Evolutionary conservation across 2,797 vertebrate genomes (phyloP).

Genomic region (Lemur catta): DNA sequence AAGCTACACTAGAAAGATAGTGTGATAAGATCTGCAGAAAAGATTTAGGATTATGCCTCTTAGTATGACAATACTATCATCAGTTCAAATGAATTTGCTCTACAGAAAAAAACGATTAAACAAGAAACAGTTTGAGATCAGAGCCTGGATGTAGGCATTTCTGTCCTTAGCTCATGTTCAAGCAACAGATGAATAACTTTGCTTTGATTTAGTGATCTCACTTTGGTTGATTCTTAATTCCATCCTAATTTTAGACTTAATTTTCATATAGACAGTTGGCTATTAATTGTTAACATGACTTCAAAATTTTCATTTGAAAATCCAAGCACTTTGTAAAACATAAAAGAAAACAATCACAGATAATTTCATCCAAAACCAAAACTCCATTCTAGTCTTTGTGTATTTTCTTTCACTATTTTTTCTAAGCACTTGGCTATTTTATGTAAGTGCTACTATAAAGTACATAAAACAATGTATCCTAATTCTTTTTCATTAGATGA

Average conservation of each 20-base stretch:
- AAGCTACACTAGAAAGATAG: not conserved
- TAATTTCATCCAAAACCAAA: conserved; percentile 28
- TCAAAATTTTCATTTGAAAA: not conserved
- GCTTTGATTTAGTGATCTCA: not conserved
- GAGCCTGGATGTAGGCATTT: not conserved
- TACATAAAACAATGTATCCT: not conserved
- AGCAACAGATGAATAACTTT: conserved; percentile 14
- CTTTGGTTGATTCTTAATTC: conserved; percentile 7
- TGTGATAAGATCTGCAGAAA: conserved; percentile 19
- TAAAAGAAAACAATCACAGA: not conserved
- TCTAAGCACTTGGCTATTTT: not conserved
- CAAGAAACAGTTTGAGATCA: not conserved
- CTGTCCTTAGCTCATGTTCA: not conserved
- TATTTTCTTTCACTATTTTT: conserved; percentile 28
- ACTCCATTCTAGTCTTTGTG: not conserved
- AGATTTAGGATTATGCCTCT: not conserved
- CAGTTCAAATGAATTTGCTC: conserved; percentile 18
- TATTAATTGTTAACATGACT: not conserved
- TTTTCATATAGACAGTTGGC: not conserved
- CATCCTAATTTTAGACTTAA: conserved; percentile 20
- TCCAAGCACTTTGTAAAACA: not conserved
- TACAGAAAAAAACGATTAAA: not conserved
- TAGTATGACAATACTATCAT: conserved; percentile 2
- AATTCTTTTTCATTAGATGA: conserved; percentile 20
- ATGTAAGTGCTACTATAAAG: not conserved